phyloP scores from a whole-genome alignment of 2,888 invertebrate genomes.

The Nowickia ferox region DNA sequence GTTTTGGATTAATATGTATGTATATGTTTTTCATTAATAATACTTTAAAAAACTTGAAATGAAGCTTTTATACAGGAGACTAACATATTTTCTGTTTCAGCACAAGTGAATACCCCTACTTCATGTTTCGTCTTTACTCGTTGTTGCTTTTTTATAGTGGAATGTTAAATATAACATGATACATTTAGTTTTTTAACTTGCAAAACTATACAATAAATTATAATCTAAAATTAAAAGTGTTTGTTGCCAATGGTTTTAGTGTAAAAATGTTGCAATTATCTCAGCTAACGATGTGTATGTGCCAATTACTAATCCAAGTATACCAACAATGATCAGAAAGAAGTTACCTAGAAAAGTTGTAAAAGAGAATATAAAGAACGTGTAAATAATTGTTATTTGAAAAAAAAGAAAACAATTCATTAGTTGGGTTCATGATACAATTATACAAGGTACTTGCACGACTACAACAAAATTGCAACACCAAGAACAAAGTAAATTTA shows the following conservation, averaged over 20 bases:
- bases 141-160: conserved; percentile 53
- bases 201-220: conserved; percentile 48
- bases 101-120: conserved; percentile 23
- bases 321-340: conserved; percentile 86
- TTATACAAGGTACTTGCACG: too few species aligned
- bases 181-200: conserved; percentile 21
- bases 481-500: too few species aligned
- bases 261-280: conserved; percentile 85
- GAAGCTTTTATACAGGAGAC: neutral
- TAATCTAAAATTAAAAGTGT: conserved; percentile 34
- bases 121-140: neutral
- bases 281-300: conserved; percentile 88
- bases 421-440: too few species aligned
- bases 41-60: conserved; percentile 23
- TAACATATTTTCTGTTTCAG: neutral
- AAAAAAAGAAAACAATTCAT: neutral
- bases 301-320: conserved; percentile 88
- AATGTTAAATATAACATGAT: conserved; percentile 58
- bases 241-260: conserved; percentile 64
- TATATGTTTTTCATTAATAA: conserved; percentile 17
- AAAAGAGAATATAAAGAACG: conserved; percentile 55
- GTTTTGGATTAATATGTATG: neutral
- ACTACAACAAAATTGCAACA: too few species aligned
- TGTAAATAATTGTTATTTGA: neutral
- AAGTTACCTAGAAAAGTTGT: conserved; percentile 82